These are phyloP conservation scores for Chanos chanos DNA, from an alignment of 2,797 vertebrate genomes.

Conservation along the genomic window DNA sequence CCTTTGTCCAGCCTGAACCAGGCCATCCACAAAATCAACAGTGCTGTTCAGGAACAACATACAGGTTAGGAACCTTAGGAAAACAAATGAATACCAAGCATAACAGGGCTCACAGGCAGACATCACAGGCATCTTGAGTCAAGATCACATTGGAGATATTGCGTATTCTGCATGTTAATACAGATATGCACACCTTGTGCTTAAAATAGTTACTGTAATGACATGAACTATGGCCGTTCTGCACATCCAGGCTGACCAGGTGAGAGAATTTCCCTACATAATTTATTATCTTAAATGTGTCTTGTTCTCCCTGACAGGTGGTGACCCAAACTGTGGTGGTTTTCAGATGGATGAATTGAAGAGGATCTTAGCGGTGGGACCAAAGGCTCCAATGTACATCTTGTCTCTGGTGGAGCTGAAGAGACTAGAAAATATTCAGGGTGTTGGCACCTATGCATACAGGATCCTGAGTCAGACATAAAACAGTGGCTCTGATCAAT, in stretches of 20 bases:
- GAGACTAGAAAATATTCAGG: slow-evolving; percentile 56
- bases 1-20: slow-evolving; percentile 63
- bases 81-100: too few species aligned
- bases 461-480: slow-evolving; percentile 47
- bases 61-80: slow-evolving; percentile 61
- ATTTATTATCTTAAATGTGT: neutral
- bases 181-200: too few species aligned
- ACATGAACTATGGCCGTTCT: too few species aligned
- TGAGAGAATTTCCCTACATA: too few species aligned
- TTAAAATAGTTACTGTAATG: neutral
- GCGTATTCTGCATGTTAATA: too few species aligned
- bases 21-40: slow-evolving; percentile 63
- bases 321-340: slow-evolving; percentile 21
- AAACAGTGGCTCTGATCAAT: neutral
- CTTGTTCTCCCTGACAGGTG: slow-evolving; percentile 53
- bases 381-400: slow-evolving; percentile 56
- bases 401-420: slow-evolving; percentile 66
- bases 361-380: slow-evolving; percentile 50
- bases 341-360: slow-evolving; percentile 58
- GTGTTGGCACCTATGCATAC: slow-evolving; percentile 49
- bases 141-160: neutral
- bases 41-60: slow-evolving; percentile 28
- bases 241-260: too few species aligned
- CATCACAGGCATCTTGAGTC: neutral
- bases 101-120: too few species aligned